phyloP scores from a whole-genome alignment of 1,140 invertebrate species.

The Colletes gigas region DNA sequence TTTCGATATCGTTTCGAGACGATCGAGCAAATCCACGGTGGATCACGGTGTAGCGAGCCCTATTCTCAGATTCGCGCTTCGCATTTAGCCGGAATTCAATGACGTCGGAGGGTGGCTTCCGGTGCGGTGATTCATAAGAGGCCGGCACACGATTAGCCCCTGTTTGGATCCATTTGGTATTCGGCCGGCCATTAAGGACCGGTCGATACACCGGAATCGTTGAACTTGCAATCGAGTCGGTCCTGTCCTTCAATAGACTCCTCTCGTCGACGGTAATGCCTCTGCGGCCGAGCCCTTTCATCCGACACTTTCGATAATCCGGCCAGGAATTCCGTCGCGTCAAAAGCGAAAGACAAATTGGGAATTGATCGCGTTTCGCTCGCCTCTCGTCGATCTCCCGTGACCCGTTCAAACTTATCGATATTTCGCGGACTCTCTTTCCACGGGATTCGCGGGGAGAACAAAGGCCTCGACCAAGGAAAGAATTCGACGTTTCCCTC shows the following conservation, averaged over 20 bases:
- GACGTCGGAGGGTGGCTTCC: constrained; percentile 25
- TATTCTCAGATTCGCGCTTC: constrained; percentile 16
- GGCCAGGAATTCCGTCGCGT: constrained; percentile 29
- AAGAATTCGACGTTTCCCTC: constrained; percentile 4
- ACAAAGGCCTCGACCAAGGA: not conserved
- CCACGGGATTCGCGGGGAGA: too few relatives aligned
- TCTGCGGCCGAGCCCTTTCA: constrained; percentile 43
- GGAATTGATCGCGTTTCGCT: constrained; percentile 24
- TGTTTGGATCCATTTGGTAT: constrained; percentile 63
- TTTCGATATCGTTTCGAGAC: not conserved
- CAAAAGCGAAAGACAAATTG: constrained; percentile 48
- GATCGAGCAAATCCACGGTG: not conserved
- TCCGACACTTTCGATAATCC: constrained; percentile 48
- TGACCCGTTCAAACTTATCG: not conserved
- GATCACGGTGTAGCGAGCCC: not conserved
- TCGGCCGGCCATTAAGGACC: constrained; percentile 52
- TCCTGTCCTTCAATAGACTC: constrained; percentile 35
- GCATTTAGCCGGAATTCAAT: constrained; percentile 39
- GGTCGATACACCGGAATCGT: constrained; percentile 55
- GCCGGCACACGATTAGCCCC: constrained; percentile 51
- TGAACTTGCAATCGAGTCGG: constrained; percentile 56
- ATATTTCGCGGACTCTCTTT: not conserved
- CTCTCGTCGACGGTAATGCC: constrained; percentile 33
- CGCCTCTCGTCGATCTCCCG: not conserved
- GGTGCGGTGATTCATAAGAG: constrained; percentile 34